These are phyloP conservation scores for Brachypterus glaber DNA, from an alignment of 2,888 invertebrate species.

Conservation along the genomic window DNA sequence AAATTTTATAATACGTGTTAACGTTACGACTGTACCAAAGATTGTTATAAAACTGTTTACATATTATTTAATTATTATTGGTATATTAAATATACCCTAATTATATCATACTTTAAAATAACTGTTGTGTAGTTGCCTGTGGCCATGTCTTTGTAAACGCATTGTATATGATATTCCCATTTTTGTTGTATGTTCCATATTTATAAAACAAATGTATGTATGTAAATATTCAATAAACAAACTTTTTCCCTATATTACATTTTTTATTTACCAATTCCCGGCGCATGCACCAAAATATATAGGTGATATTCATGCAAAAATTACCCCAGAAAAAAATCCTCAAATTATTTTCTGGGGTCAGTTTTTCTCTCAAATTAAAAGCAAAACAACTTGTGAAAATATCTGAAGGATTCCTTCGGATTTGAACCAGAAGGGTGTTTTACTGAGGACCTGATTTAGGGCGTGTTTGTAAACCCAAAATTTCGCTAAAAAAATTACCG, in stretches of 20 bases:
- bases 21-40: slow-evolving; percentile 27
- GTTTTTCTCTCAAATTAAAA: too few relatives aligned
- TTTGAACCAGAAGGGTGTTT: too few relatives aligned
- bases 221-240: slow-evolving; percentile 25
- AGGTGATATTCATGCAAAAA: too few relatives aligned
- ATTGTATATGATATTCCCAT: slow-evolving; percentile 23
- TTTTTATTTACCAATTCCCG: too few relatives aligned
- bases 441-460: too few relatives aligned
- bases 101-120: slow-evolving; percentile 24
- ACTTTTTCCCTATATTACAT: slow-evolving; percentile 16
- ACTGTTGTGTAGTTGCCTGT: slow-evolving; percentile 29
- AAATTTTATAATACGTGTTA: slow-evolving; percentile 21
- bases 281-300: too few relatives aligned
- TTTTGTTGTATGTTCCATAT: slow-evolving; percentile 27
- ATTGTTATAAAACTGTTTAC: slow-evolving; percentile 23
- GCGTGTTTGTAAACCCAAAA: too few relatives aligned
- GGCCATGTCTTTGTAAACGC: slow-evolving; percentile 28
- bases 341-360: too few relatives aligned
- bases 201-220: slow-evolving; percentile 29
- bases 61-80: slow-evolving; percentile 15
- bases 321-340: too few relatives aligned
- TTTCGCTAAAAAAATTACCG: too few relatives aligned
- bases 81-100: slow-evolving; percentile 23
- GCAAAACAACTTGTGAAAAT: too few relatives aligned
- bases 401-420: too few relatives aligned